phyloP scores from a whole-genome alignment of 2,797 vertebrate species.

The Lycodopsis pacificus region DNA sequence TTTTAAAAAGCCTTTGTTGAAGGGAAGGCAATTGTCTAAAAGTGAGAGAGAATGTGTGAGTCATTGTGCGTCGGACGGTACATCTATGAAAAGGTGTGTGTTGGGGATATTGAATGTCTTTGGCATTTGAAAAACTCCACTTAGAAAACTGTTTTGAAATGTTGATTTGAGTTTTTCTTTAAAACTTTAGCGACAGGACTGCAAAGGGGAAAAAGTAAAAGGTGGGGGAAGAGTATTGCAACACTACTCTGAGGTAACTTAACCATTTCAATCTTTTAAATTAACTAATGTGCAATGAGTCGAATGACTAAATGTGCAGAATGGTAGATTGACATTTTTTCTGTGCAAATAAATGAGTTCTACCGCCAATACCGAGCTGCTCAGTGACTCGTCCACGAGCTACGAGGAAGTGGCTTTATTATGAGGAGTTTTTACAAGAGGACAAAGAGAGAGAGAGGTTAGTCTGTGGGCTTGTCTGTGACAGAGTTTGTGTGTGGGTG shows the following conservation, averaged over 20 bases:
- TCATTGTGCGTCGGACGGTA: conserved; percentile 29
- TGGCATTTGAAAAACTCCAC: conserved; percentile 27
- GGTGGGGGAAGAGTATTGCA: neutral
- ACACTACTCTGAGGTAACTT: neutral
- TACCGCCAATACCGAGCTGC: conserved; percentile 38
- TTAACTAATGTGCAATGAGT: conserved; percentile 12
- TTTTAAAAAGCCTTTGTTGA: conserved; percentile 79
- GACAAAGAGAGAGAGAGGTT: conserved; percentile 41
- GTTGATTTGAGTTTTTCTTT: neutral
- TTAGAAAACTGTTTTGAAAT: conserved; percentile 1
- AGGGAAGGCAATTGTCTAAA: conserved; percentile 68
- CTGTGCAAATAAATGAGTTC: conserved; percentile 46
- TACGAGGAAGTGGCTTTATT: conserved; percentile 38
- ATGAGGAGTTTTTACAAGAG: conserved; percentile 41
- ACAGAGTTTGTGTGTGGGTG: conserved; percentile 52
- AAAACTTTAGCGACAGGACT: neutral
- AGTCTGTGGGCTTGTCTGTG: conserved; percentile 32
- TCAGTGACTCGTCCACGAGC: conserved; percentile 56
- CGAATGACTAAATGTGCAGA: conserved; percentile 26
- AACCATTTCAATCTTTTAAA: conserved; percentile 25
- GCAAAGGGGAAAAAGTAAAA: neutral
- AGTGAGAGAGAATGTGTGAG: conserved; percentile 46
- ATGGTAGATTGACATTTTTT: conserved; percentile 32
- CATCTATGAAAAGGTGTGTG: conserved; percentile 26
- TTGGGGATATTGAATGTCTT: conserved; percentile 38